These are phyloP conservation scores for Raja brachyura DNA, from an alignment of 2,113 vertebrate species.

Conservation along the genomic window DNA sequence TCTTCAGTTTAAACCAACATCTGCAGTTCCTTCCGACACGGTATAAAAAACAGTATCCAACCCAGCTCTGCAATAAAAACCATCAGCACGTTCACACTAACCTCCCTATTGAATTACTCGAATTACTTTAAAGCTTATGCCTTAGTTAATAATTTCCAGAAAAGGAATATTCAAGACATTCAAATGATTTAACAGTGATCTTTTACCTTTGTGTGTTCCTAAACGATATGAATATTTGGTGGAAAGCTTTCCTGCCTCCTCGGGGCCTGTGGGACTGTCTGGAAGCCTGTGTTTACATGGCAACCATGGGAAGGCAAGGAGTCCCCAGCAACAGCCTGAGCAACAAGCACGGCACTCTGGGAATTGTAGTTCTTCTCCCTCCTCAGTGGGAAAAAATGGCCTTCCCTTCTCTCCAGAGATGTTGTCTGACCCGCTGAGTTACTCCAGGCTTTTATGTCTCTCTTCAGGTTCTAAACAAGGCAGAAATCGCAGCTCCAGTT, in stretches of 20 bases:
- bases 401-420: too few relatives aligned
- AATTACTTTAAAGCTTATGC: neutral
- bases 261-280: neutral
- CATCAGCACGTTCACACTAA: neutral
- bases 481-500: neutral
- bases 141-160: neutral
- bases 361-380: neutral
- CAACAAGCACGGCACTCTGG: constrained; percentile 5
- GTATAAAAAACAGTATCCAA: neutral
- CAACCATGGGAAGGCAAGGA: neutral
- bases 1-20: too few relatives aligned
- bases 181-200: neutral
- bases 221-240: neutral
- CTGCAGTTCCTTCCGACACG: too few relatives aligned
- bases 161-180: neutral
- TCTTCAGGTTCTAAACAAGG: too few relatives aligned
- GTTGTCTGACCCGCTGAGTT: too few relatives aligned
- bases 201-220: neutral
- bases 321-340: neutral
- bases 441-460: too few relatives aligned
- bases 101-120: neutral
- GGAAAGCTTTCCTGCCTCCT: neutral
- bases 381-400: neutral
- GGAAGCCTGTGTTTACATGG: neutral
- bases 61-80: neutral